Percentiles rank a stretch among this genome's conserved stretches.
Conservation (phyloP, 2,113 vertebrate species). For the Pelusios castaneus region DNA sequence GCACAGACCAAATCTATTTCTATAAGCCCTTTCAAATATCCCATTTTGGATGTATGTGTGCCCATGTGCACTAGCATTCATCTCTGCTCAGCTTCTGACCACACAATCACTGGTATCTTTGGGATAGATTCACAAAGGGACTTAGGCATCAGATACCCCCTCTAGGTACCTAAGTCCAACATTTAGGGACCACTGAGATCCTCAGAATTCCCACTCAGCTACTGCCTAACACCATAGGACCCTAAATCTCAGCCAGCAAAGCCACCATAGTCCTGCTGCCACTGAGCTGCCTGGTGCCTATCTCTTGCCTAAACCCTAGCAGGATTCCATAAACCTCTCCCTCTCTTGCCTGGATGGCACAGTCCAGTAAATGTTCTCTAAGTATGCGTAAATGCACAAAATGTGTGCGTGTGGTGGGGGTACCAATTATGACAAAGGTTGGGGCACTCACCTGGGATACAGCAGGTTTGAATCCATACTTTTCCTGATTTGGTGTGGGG, state of each 20-base stretch:
- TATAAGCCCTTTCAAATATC: neutral
- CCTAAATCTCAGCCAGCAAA: neutral
- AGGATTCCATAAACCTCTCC: neutral
- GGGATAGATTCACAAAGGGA: neutral
- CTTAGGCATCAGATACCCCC: neutral
- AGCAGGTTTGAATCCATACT: too few species aligned
- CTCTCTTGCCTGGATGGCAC: neutral
- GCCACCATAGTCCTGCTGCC: neutral
- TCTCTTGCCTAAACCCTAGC: neutral
- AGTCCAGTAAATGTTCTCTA: neutral
- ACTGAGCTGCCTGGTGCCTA: neutral
- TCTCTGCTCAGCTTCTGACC: neutral
- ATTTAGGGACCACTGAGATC: neutral
- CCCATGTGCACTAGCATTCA: neutral
- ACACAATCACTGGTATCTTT: neutral
- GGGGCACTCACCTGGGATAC: too few species aligned
- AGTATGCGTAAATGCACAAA: neutral
- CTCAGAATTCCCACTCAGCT: neutral
- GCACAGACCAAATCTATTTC: constrained; percentile 19
- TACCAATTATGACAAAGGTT: too few species aligned
- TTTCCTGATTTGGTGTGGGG: too few species aligned
- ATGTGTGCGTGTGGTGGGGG: neutral
- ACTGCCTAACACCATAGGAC: neutral
- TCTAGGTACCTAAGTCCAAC: neutral
- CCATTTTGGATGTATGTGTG: neutral